These are phyloP conservation scores for Sebastes diaconus DNA, from an alignment of 2,797 vertebrate genomes.

Conservation along the genomic window DNA sequence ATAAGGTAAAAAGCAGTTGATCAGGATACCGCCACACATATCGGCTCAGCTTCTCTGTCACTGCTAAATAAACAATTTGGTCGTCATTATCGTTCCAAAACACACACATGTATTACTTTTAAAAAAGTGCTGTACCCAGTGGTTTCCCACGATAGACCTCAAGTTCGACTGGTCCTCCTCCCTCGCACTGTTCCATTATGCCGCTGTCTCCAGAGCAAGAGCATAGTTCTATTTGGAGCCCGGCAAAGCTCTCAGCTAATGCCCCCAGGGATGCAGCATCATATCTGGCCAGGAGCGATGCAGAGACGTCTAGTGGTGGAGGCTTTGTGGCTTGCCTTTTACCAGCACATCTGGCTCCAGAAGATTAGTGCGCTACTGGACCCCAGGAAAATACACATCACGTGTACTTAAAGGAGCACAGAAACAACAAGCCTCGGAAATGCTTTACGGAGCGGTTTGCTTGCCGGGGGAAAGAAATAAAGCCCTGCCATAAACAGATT, in stretches of 20 bases:
- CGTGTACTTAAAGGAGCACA: conserved; percentile 71
- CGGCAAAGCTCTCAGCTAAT: conserved; percentile 78
- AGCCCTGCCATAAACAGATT: conserved; percentile 58
- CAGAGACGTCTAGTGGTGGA: conserved; percentile 78
- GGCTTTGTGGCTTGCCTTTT: conserved; percentile 79
- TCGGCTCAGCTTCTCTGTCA: background rate
- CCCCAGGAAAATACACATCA: conserved; percentile 75
- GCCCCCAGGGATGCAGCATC: conserved; percentile 76
- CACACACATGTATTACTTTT: conserved; percentile 52
- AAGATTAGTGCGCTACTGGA: conserved; percentile 79
- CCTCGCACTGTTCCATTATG: conserved; percentile 67
- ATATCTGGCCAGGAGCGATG: conserved; percentile 80
- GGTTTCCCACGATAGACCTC: conserved; percentile 59
- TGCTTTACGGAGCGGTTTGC: conserved; percentile 57
- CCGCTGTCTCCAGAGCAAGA: conserved; percentile 73
- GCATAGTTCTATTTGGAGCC: conserved; percentile 79
- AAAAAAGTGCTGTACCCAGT: conserved; percentile 47
- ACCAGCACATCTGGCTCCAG: conserved; percentile 78
- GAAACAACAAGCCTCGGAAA: conserved; percentile 68
- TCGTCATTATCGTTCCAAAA: conserved; percentile 50
- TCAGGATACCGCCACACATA: conserved; percentile 11
- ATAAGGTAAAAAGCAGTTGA: conserved; percentile 32
- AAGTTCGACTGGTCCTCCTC: conserved; percentile 69
- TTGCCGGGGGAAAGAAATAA: conserved; percentile 51
- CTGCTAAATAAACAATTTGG: conserved; percentile 36